Base-by-base conservation (phyloP, 2,797 vertebrate species). In the Coccyzus lansbergi region DNA sequence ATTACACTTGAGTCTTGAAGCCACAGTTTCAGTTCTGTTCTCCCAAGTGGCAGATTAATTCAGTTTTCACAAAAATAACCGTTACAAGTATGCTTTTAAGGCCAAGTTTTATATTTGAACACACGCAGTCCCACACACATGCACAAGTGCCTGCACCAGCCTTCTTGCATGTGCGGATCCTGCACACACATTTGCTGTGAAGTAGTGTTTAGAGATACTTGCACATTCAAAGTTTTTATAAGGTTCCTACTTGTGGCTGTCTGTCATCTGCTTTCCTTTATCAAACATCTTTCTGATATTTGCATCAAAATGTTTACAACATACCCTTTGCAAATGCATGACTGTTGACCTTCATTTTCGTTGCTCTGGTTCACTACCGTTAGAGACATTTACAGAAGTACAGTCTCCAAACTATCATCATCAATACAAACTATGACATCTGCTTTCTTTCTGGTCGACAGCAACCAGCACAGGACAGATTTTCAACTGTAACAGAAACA, bases 171-270 rank as follows among this genome's bases (percentile, higher is more conserved):
- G 5, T 81, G 29, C 26, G 22, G 34, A 56, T 24, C 0, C 0
- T 1, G 3, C 0, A 0, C 0, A 0, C 4, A 0, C 12, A 7
- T 51, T 62, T 69, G 58, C 67, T 8, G 2, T 42, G 34, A 34
- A n/a, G 25, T 1, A 0, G 13, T 6, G 7, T 24, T 63, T 56
- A 20, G 18, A 10, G 67, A 25, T 34, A 42, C 10, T 8, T 51
- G 44, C 33, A 12, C 3, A 1, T 48, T 52, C 44, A 26, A 28
- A 76, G 77, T 34, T 58, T 60, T 40, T 24, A 31, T 8, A 46
- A 83, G 15, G 15, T 29, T 90, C 20, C 48, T 38, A 51, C 46
- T 15, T 19, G 44, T 26, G 65, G n/a, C 67, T 33, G 20, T 40
- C 34, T 71, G 44, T 86, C 21, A 5, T 28, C 60, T 74, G 20